Evolutionary conservation across 2,113 vertebrate genomes (phyloP), one percentile per base, ranked within the genome.

Genomic region (Porphyrio hochstetteri): DNA sequence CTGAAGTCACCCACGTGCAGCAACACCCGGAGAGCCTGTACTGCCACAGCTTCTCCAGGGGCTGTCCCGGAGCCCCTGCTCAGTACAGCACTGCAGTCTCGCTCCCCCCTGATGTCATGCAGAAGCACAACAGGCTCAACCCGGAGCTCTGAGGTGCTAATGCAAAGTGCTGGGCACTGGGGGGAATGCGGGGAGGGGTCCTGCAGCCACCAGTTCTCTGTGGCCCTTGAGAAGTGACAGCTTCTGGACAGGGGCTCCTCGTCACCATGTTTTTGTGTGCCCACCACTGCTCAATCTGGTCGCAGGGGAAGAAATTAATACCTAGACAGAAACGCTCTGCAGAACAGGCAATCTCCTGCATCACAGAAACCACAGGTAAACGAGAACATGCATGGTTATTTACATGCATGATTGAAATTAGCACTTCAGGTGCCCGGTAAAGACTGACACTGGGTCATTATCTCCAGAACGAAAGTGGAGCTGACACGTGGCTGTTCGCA

Each of bases 11-110:
- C 78, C 80, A 17, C 15, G 1, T 7, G n/a, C 53, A 2, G 53
- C 52, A 5, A 11, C 38, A 3, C 5, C 59, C 3, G 0, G 9
- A 14, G 33, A 13, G 52, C 4, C 3, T 0, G 12, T 2, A 24
- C 67, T 19, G 10, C 79, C 0, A 24, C 75, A 33, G 8, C 0
- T 24, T 11, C 29, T 12, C 50, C 44, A 1, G 0, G 5, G 36
- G 35, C 7, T 25, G 23, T 31, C 33, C 59, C 1, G 5, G 2
- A 60, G 65, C 67, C 68, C 9, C 21, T 8, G 16, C 79, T 13
- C 61, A 3, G n/a, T 5, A 8, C 5, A 16, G 36, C 0, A 46
- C 0, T 7, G 7, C 1, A 0, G 56, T 1, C 61, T 6, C 0
- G 0, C 40, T 0, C 6, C 13, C 68, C 70, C 35, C 68, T 46